Conservation (phyloP, 2,113 vertebrate genomes). For the Bothrops jararaca region DNA sequence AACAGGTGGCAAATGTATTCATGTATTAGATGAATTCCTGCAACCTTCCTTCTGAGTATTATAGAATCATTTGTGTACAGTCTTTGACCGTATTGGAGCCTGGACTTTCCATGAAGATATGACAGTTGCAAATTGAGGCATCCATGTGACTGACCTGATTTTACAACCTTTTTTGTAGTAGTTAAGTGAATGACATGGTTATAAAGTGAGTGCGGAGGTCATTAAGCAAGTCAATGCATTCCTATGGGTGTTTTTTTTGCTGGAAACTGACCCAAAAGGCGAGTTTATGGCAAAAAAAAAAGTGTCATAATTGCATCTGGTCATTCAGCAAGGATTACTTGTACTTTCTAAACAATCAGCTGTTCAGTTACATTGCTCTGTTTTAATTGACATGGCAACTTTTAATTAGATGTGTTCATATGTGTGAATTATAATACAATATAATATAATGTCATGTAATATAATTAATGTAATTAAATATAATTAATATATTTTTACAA, state of each 20-base stretch:
- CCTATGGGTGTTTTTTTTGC: background rate
- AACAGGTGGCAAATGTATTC: background rate
- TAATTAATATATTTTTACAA: background rate
- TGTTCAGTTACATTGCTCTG: background rate
- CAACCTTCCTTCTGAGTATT: background rate
- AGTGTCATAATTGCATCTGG: background rate
- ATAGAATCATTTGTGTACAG: slow-evolving; percentile 9
- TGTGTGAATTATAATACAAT: background rate
- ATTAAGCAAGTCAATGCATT: background rate
- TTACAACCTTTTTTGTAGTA: background rate
- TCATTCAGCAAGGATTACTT: background rate
- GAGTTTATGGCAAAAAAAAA: background rate
- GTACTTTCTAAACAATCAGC: slow-evolving; percentile 18
- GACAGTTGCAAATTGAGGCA: background rate
- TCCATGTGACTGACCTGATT: background rate
- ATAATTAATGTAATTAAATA: background rate
- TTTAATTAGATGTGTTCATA: background rate
- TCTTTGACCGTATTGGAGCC: background rate
- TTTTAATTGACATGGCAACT: background rate
- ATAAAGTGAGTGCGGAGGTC: background rate
- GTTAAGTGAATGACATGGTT: background rate
- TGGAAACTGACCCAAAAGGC: background rate
- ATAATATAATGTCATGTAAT: background rate
- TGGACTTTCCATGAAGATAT: background rate
- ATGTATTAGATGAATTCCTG: background rate